These are phyloP conservation scores for Eupithecia subumbrata DNA, from an alignment of 2,888 invertebrate genomes.

Conservation along the genomic window DNA sequence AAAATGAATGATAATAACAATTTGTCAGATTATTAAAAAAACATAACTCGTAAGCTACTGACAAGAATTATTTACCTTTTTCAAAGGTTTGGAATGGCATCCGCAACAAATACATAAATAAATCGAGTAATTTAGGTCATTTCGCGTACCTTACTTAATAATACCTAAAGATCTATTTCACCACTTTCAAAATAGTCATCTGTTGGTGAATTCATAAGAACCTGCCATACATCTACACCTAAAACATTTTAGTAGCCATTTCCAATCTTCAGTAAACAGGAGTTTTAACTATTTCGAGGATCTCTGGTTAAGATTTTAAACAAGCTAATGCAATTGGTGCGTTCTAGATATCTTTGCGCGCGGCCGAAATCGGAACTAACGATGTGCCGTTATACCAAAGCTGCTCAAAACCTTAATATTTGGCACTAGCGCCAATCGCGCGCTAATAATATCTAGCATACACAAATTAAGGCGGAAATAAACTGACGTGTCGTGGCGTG, in stretches of 20 bases:
- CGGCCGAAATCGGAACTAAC: not conserved
- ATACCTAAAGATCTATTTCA: conserved; percentile 27
- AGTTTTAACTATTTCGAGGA: not conserved
- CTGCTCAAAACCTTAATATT: not conserved
- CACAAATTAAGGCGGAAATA: not conserved
- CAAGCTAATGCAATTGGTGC: not conserved
- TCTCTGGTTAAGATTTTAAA: not conserved
- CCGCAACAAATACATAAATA: conserved; percentile 61
- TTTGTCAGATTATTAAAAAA: conserved; percentile 67
- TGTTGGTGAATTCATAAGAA: conserved; percentile 24
- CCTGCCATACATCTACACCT: conserved; percentile 11
- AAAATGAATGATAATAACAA: conserved; percentile 71
- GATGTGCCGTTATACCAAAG: not conserved
- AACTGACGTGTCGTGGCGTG: too few species aligned
- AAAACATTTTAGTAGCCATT: conserved; percentile 13
- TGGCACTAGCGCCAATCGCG: not conserved
- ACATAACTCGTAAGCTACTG: conserved; percentile 76
- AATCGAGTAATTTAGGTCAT: conserved; percentile 51
- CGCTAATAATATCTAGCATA: not conserved
- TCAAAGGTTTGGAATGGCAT: conserved; percentile 82
- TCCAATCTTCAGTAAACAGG: conserved; percentile 9
- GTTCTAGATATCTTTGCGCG: not conserved
- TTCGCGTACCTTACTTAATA: conserved; percentile 41
- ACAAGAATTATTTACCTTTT: conserved; percentile 81
- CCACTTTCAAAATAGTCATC: conserved; percentile 26